Evolutionary conservation across 2,888 invertebrate species (phyloP).

Genomic region (Rambutsinella grinnellia): DNA sequence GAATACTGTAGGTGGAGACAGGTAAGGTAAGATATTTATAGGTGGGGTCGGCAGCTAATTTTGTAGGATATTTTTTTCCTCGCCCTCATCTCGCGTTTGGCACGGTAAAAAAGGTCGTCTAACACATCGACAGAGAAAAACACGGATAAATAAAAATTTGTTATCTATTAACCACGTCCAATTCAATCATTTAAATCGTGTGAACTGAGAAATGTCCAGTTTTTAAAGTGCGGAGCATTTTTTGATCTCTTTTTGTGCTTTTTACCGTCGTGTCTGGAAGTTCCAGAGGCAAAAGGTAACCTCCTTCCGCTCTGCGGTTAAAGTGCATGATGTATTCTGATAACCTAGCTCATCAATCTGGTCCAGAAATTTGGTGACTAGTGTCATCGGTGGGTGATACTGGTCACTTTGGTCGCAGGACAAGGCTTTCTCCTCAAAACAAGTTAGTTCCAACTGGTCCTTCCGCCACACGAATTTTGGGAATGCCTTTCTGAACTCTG

Average conservation of each 20-base stretch:
- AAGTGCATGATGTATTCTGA: constrained; percentile 34
- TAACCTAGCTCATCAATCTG: constrained; percentile 39
- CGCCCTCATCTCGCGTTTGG: too few relatives aligned
- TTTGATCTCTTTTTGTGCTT: not conserved
- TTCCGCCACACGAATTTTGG: constrained; percentile 36
- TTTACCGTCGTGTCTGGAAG: constrained; percentile 32
- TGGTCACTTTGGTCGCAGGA: constrained; percentile 35
- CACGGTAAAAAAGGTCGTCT: too few relatives aligned
- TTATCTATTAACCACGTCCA: too few relatives aligned
- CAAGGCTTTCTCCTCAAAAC: constrained; percentile 31
- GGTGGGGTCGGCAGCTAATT: too few relatives aligned
- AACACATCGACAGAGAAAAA: too few relatives aligned
- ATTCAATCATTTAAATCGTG: not conserved
- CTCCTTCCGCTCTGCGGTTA: constrained; percentile 41
- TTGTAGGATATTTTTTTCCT: too few relatives aligned
- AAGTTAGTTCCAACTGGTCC: constrained; percentile 40
- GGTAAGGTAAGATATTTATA: too few relatives aligned
- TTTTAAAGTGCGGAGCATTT: not conserved
- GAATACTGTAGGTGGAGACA: too few relatives aligned
- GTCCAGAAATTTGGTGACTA: constrained; percentile 43
- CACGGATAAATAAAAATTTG: too few relatives aligned
- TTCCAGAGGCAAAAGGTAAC: constrained; percentile 47
- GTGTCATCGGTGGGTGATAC: constrained; percentile 37
- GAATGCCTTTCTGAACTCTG: constrained; percentile 39
- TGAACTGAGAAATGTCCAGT: not conserved